Evolutionary conservation across 1,140 invertebrate genomes (phyloP), one percentile per base, ranked within the genome.

Genomic region (Drosophila paulistorum): DNA sequence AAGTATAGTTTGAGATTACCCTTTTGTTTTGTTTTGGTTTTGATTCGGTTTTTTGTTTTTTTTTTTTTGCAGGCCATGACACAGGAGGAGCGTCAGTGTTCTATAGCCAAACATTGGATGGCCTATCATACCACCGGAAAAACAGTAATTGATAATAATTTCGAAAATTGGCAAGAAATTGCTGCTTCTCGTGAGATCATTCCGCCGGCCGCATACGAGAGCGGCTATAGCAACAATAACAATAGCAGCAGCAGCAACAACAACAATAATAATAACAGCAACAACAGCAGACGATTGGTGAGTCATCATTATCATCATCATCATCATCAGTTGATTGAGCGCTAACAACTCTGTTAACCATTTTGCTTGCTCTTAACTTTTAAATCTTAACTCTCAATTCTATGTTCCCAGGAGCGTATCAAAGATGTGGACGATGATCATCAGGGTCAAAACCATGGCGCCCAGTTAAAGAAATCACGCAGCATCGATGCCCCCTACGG

Each of bases 11-110:
- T 42, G 65, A 33, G 45, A 26, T 60, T 65, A 14, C 17, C 30
- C 17, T 65, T 41, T 41, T 20, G 51, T 13, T 67, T 74, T 59
- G 13, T 13, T 14, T 45, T 14, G 13, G 13, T 42, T 42, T 42
- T 42, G 41, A 33, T 45, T 71, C 35, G 39, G 23, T 51, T 65
- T 23, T 57, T 55, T 17, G 0, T n/a, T 17, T 17, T 17, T 17
- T 17, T 17, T 17, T 0, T 17, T 17, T 77, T 51, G 14, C 91
- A 98, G 97, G 97, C 97, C 42, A 96, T 98, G 95, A 97, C 97
- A 42, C 97, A 99, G 93, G 97, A 99, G 77, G 97, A 98, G 92
- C 94, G 97, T 76, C 96, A 98, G 82, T 97, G 96, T 87, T 97
- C 97, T 1, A 93, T 98, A 54, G 96, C 97, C n/a, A 97, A 97